Conservation (phyloP, 2,888 invertebrate species). For the Drosophila prostipennis region DNA sequence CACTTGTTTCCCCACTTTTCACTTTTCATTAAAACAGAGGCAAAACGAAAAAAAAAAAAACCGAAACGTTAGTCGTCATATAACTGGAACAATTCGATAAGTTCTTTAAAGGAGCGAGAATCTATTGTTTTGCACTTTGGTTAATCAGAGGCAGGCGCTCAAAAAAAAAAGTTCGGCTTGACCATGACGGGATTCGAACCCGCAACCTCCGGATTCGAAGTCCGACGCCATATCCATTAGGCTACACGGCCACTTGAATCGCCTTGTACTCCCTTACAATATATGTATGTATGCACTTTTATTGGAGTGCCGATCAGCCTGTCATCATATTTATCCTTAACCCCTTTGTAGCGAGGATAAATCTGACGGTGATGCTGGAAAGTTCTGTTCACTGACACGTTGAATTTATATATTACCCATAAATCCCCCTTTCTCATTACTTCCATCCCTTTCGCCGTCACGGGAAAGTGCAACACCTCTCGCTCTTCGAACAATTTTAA, state of each 20-base stretch:
- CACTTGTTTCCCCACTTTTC: conserved; percentile 8
- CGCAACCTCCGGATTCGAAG: conserved; percentile 49
- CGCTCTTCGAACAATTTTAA: conserved; percentile 23
- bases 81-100: background rate
- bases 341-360: background rate
- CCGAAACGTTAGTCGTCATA: background rate
- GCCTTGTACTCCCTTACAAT: background rate
- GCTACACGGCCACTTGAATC: conserved; percentile 34
- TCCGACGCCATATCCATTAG: conserved; percentile 50
- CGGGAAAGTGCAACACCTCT: conserved; percentile 5
- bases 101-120: too few relatives aligned
- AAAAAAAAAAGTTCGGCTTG: background rate
- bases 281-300: background rate
- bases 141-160: too few relatives aligned
- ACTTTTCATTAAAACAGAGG: conserved; percentile 19
- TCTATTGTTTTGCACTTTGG: too few relatives aligned
- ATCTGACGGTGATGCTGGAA: too few relatives aligned
- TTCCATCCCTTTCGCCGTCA: background rate
- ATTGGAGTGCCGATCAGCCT: background rate
- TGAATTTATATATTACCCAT: conserved; percentile 1
- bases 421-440: background rate
- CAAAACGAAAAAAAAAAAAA: background rate
- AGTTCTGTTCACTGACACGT: conserved; percentile 11
- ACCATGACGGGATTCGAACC: conserved; percentile 47
- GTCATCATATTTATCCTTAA: background rate